These are phyloP conservation scores for Acanthosepion lycidas DNA, from an alignment of 2,888 invertebrate species.

Conservation along the genomic window DNA sequence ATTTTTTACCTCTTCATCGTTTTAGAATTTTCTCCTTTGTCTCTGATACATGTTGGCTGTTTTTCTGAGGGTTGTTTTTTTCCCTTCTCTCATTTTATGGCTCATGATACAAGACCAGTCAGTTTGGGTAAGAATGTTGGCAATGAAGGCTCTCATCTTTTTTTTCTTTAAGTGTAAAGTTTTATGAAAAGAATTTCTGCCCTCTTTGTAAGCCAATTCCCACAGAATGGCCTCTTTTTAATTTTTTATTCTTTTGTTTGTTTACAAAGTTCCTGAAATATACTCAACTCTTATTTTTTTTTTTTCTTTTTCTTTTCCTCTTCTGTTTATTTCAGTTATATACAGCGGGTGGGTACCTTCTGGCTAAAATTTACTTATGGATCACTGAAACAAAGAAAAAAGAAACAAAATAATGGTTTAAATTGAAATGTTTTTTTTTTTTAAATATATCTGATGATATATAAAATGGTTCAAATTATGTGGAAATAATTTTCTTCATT, in stretches of 20 bases:
- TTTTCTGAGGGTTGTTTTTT: background rate
- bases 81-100: background rate
- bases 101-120: background rate
- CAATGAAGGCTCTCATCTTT: background rate
- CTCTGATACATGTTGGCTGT: background rate
- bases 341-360: background rate
- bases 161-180: background rate
- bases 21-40: too few relatives aligned
- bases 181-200: slow-evolving; percentile 33
- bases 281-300: background rate
- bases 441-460: too few relatives aligned
- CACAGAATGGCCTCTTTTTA: background rate
- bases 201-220: slow-evolving; percentile 4
- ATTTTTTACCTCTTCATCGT: background rate
- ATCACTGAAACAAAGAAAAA: background rate
- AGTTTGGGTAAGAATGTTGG: background rate
- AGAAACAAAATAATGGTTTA: background rate
- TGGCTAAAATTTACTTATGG: slow-evolving; percentile 33
- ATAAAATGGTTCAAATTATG: too few relatives aligned
- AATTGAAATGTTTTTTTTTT: too few relatives aligned
- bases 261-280: slow-evolving; percentile 33
- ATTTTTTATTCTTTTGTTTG: background rate
- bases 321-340: slow-evolving; percentile 18
- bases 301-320: background rate
- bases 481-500: too few relatives aligned